Percentiles rank a stretch among this genome's conserved stretches.
Evolutionary conservation across 1,140 invertebrate genomes (phyloP).

Genomic region (Drosophila lacertosa): DNA sequence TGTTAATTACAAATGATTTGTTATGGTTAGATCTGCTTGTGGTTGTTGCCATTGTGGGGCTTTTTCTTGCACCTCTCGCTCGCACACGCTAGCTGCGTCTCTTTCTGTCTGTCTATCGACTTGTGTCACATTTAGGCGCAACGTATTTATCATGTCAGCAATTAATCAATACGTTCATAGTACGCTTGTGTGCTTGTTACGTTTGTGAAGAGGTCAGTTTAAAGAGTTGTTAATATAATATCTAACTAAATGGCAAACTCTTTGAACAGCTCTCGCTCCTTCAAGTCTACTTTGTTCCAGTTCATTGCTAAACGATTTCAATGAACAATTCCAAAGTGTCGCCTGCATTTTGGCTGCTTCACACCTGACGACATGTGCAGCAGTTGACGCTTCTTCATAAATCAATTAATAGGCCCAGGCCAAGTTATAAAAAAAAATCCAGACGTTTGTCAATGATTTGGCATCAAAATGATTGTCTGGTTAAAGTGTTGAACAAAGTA

Average conservation of each 20-base stretch:
- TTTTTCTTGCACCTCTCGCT: slow-evolving; percentile 36
- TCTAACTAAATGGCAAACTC: not conserved
- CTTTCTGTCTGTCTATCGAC: slow-evolving; percentile 47
- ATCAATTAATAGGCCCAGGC: slow-evolving; percentile 19
- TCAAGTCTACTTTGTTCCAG: slow-evolving; percentile 6
- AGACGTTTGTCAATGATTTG: slow-evolving; percentile 25
- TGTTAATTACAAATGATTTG: slow-evolving; percentile 79
- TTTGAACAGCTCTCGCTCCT: not conserved
- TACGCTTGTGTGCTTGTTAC: slow-evolving; percentile 45
- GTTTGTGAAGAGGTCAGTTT: slow-evolving; percentile 21
- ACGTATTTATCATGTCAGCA: slow-evolving; percentile 76
- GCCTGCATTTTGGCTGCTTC: slow-evolving; percentile 22
- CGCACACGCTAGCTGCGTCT: slow-evolving; percentile 23
- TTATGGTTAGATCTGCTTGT: slow-evolving; percentile 66
- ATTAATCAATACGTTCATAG: slow-evolving; percentile 71
- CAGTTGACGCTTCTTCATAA: slow-evolving; percentile 16
- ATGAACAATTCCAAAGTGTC: slow-evolving; percentile 20
- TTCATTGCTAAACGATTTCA: slow-evolving; percentile 38
- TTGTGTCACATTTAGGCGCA: slow-evolving; percentile 76
- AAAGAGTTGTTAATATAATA: not conserved
- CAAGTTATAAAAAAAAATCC: not conserved
- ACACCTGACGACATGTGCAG: slow-evolving; percentile 2
- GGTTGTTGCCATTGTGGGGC: slow-evolving; percentile 71
- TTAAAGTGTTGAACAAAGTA: slow-evolving; percentile 42
- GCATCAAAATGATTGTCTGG: slow-evolving; percentile 28